These are phyloP conservation scores for Heteromormyrus szaboi DNA, from an alignment of 2,797 vertebrate species.

Conservation along the genomic window DNA sequence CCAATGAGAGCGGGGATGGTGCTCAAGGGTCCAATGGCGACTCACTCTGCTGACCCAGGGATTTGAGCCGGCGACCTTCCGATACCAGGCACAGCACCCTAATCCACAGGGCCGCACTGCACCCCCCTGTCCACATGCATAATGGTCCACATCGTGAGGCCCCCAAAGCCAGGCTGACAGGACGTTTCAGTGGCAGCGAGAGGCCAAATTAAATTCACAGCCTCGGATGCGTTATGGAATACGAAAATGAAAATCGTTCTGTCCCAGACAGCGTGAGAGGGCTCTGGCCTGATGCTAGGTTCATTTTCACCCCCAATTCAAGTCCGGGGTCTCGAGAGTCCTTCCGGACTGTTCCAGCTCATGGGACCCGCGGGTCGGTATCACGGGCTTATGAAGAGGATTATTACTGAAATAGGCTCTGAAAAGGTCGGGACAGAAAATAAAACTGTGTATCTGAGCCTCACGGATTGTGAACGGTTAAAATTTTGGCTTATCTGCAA, in stretches of 20 bases:
- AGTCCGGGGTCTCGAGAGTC: neutral
- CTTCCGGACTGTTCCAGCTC: neutral
- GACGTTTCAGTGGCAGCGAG: neutral
- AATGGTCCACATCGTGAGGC: neutral
- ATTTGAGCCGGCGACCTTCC: neutral
- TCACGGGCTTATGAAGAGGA: neutral
- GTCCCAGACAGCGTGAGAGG: neutral
- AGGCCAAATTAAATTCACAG: neutral
- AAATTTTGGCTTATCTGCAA: neutral
- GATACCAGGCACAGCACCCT: neutral
- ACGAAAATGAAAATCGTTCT: neutral
- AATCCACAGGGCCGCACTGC: neutral
- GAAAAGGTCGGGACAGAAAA: neutral
- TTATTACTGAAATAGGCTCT: conserved; percentile 5
- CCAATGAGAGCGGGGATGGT: neutral
- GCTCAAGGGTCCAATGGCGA: neutral
- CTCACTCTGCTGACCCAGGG: neutral
- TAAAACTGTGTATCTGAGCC: neutral
- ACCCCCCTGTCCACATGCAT: neutral
- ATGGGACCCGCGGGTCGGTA: neutral
- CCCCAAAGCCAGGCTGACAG: neutral
- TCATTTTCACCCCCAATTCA: neutral
- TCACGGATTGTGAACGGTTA: neutral
- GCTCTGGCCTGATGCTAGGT: neutral
- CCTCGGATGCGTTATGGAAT: neutral